Base-by-base conservation (phyloP, 2,113 vertebrate species). In the Pelecanus crispus region DNA sequence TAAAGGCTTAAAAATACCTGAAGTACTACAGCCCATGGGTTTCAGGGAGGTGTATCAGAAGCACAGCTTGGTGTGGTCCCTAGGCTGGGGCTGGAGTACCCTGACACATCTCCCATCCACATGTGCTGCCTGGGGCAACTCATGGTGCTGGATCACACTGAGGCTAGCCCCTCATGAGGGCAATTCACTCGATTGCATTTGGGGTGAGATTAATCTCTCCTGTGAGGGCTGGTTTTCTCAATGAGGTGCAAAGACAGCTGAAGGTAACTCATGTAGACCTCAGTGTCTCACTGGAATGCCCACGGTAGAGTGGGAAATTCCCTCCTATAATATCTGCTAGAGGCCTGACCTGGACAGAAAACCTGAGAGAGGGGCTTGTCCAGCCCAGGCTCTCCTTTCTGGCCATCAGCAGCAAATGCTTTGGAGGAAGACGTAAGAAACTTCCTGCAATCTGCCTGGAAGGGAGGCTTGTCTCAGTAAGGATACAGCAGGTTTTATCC, bases 21-120 rank as follows among this genome's bases (percentile, higher is more conserved):
- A 25, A 92, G 17, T 25, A n/a, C 26, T 28, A 3, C 29, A 17
- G 14, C 32, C 17, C 7, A 0, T 4, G 47, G 72, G 5, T 6
- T 20, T 40, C 17, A 1, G 52, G 61, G 34, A 5, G 1, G 21
- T 9, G 11, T 2, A 14, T 8, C 0, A 2, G 42, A 13, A 24
- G 49, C n/a, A 26, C 9, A 17, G 52, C 47, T 62, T 1, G 9
- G 36, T 32, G 70, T 19, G 12, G 50, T 58, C 16, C 61, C 62
- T 10, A 9, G 50, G 42, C 11, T 25, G 56, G 59, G 50, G 42
- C 11, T 25, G 56, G 59, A n/a, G 36, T 25, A 25, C 49, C 21
- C 29, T 1, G 5, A 68, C 3, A 21, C 3, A 2, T 58, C 29
- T 67, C 26, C 61, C 13, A 34, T 11, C 29, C 8, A 2, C 22